phyloP scores from a whole-genome alignment of 2,888 invertebrate species.

The Silvanus unidentatus region DNA sequence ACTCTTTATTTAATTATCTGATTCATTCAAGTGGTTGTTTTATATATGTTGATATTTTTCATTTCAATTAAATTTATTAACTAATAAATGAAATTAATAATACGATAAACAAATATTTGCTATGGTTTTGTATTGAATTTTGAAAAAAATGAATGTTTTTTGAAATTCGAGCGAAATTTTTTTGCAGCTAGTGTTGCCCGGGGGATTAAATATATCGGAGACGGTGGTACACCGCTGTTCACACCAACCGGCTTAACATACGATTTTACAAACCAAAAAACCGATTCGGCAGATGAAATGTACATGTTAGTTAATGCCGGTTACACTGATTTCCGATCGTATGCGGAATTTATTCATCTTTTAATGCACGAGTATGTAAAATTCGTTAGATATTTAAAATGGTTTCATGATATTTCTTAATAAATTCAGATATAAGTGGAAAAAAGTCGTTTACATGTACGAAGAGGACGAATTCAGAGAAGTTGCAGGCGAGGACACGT shows the following conservation, averaged over 20 bases:
- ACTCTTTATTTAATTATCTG: too few relatives aligned
- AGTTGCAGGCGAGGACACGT: slow-evolving; percentile 65
- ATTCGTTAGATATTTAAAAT: too few relatives aligned
- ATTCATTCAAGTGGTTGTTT: too few relatives aligned
- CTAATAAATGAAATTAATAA: slow-evolving; percentile 1
- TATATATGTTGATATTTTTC: too few relatives aligned
- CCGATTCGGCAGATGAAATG: slow-evolving; percentile 65
- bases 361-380: slow-evolving; percentile 47
- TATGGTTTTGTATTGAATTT: too few relatives aligned
- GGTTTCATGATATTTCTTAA: too few relatives aligned
- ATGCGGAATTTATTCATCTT: slow-evolving; percentile 64
- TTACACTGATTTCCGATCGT: slow-evolving; percentile 64
- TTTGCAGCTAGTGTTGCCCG: slow-evolving; percentile 73
- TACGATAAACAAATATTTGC: too few relatives aligned
- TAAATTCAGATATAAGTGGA: slow-evolving; percentile 63
- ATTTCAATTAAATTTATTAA: too few relatives aligned
- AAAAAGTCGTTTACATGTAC: slow-evolving; percentile 66
- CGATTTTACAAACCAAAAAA: slow-evolving; percentile 71
- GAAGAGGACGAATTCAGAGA: slow-evolving; percentile 64
- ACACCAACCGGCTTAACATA: slow-evolving; percentile 76
- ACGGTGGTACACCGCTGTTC: slow-evolving; percentile 67
- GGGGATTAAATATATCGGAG: slow-evolving; percentile 69
- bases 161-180: slow-evolving; percentile 10
- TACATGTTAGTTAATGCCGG: slow-evolving; percentile 74
- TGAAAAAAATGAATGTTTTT: too few relatives aligned